phyloP scores from a whole-genome alignment of 2,888 invertebrate genomes.

The Pammene fasciana region DNA sequence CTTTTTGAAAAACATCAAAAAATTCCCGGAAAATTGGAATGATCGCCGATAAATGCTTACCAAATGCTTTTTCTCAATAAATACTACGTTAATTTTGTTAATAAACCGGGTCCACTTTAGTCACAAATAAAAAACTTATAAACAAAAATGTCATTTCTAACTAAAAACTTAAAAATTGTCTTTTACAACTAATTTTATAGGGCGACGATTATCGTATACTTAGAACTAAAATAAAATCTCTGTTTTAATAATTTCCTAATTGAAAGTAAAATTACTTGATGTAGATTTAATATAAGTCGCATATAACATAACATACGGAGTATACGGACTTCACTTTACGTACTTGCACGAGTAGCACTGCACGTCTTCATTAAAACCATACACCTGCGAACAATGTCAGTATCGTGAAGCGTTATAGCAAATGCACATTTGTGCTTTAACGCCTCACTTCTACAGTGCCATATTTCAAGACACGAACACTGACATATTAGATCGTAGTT shows the following conservation, averaged over 20 bases:
- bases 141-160: constrained; percentile 34
- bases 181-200: constrained; percentile 27
- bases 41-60: constrained; percentile 60
- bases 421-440: no score
- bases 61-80: constrained; percentile 45
- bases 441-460: no score
- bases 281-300: not conserved
- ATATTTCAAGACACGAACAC: no score
- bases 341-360: no score
- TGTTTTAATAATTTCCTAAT: constrained; percentile 21
- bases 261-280: constrained; percentile 1
- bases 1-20: constrained; percentile 60
- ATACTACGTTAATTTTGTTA: constrained; percentile 45
- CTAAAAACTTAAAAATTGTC: constrained; percentile 42
- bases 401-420: no score
- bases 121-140: constrained; percentile 33
- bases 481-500: no score
- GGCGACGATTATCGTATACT: constrained; percentile 28
- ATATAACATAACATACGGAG: no score
- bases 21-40: constrained; percentile 69
- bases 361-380: no score
- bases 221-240: constrained; percentile 39
- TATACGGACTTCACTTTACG: no score
- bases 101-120: constrained; percentile 38
- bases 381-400: no score